phyloP scores from a whole-genome alignment of 2,113 vertebrate genomes.

The Tyrannus savana region DNA sequence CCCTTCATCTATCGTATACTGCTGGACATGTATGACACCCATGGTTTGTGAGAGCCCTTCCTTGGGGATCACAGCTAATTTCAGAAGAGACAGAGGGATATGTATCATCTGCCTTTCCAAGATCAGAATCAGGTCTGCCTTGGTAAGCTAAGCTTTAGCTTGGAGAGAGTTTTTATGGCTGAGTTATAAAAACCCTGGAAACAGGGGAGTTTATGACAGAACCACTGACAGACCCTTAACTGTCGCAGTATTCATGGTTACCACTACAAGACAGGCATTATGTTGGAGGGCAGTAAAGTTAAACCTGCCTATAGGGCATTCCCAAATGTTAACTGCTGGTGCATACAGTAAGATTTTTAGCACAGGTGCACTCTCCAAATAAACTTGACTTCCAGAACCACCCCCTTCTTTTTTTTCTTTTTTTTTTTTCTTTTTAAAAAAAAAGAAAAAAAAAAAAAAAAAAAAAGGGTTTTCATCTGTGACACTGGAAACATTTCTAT shows the following conservation, averaged over 20 bases:
- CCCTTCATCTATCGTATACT: conserved; percentile 10
- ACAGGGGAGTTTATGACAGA: conserved; percentile 64
- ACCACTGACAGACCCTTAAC: conserved; percentile 49
- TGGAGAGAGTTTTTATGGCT: conserved; percentile 38
- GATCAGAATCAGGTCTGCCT: conserved; percentile 51
- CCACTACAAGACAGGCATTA: conserved; percentile 50
- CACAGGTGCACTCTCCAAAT: conserved; percentile 43
- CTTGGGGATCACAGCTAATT: conserved; percentile 18
- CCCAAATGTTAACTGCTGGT: conserved; percentile 14
- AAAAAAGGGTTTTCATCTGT: conserved; percentile 3
- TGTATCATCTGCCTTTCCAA: conserved; percentile 30
- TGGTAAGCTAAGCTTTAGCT: conserved; percentile 46
- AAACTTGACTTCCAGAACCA: conserved; percentile 21
- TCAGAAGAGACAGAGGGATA: neutral
- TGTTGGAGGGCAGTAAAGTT: conserved; percentile 60
- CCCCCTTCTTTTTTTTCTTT: neutral
- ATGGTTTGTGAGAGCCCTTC: conserved; percentile 27
- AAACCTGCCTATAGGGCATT: conserved; percentile 55
- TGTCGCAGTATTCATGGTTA: conserved; percentile 63
- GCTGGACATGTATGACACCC: conserved; percentile 11
- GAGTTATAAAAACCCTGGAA: conserved; percentile 34
- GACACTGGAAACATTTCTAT: conserved; percentile 50
- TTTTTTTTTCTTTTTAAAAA: neutral
- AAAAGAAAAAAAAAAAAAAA: neutral
- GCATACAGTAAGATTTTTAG: conserved; percentile 44